These are phyloP conservation scores for Gymnorhina tibicen DNA, from an alignment of 2,113 vertebrate species.

Conservation along the genomic window DNA sequence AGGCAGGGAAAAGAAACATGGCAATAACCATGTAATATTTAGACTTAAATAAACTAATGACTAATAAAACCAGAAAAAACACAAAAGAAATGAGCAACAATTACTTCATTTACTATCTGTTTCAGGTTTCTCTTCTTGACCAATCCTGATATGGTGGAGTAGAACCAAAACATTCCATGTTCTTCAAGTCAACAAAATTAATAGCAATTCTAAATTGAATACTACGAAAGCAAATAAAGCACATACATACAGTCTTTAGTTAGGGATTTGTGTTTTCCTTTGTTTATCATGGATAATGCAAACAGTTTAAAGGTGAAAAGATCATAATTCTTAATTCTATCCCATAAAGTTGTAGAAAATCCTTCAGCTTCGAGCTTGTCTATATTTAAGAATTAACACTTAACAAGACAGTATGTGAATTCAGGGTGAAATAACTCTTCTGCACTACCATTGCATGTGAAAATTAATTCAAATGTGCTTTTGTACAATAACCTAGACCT, in stretches of 20 bases:
- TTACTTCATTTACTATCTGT: neutral
- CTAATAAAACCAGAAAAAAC: neutral
- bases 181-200: neutral
- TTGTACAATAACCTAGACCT: neutral
- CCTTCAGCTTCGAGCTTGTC: neutral
- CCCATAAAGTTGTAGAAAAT: neutral
- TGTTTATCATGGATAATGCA: neutral
- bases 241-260: neutral
- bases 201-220: neutral
- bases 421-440: neutral
- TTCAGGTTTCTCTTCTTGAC: neutral
- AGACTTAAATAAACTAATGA: neutral
- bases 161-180: neutral
- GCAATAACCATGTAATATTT: neutral
- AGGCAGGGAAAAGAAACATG: neutral
- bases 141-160: neutral
- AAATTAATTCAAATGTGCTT: constrained; percentile 10
- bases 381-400: neutral
- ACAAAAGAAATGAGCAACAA: neutral
- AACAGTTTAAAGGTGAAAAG: neutral
- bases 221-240: neutral
- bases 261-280: neutral
- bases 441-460: neutral
- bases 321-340: neutral
- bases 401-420: neutral